Evolutionary conservation across 2,797 vertebrate genomes (phyloP), one percentile per base, ranked within the genome.

Genomic region (Sciaenops ocellatus): DNA sequence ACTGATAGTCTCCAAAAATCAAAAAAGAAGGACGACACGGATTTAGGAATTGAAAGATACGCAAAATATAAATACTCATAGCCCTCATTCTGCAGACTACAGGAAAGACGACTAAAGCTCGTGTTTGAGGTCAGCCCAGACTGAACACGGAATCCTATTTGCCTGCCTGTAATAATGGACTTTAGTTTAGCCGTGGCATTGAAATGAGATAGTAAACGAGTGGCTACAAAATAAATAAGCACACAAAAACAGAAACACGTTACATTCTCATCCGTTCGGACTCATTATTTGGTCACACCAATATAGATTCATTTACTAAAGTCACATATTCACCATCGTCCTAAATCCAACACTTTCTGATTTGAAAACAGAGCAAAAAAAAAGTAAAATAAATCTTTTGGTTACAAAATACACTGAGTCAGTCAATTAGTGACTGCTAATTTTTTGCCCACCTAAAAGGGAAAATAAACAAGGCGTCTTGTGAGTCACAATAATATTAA

Each of bases 151-250:
- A 57, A 72, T 65, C 65, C 80, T 64, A 74, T n/a, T 7, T 80
- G 80, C 63, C 82, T 73, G 76, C 72, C 54, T 78, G 56, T 84
- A 66, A 78, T 80, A 73, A 78, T 71, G 69, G 77, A 73, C 73
- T 82, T 84, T 38, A 38, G 67, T 46, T 80, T 79, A 64, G 83
- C 74, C 82, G 79, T 91, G 84, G 72, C 76, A 70, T 84, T 78
- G 81, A 88, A 75, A 87, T 11, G 55, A 78, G 77, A 89, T 79
- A 88, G 80, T 84, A 92, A 93, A 91, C 81, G 75, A 90, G 83
- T 87, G 85, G 90, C 92, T 90, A 93, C 85, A 86, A 90, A 94
- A 94, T 95, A 95, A 95, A 95, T 95, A 94, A 85, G 88, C 83
- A 91, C 84, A 89, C 76, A 91, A 86, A 69, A 89, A 90, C 85